Conservation (phyloP, 2,797 vertebrate species). For the Catamblyrhynchus diadema region DNA sequence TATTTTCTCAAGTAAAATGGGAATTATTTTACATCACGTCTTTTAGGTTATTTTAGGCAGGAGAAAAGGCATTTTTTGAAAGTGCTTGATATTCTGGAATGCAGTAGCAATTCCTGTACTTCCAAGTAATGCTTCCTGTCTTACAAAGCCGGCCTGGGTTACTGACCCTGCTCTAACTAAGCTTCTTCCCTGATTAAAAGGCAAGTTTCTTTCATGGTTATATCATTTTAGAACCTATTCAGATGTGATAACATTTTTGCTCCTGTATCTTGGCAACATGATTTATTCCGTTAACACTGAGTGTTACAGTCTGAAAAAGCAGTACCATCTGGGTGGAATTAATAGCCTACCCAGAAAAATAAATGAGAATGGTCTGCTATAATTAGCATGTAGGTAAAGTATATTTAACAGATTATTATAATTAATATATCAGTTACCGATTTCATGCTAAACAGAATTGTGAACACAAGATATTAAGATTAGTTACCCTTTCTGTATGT, state of each 20-base stretch:
- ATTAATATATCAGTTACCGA: constrained; percentile 81
- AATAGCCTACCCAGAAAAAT: constrained; percentile 81
- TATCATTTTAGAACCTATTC: constrained; percentile 75
- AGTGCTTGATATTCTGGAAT: constrained; percentile 31
- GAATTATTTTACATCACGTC: neutral
- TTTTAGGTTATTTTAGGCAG: neutral
- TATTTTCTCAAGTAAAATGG: neutral
- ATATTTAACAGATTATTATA: constrained; percentile 83
- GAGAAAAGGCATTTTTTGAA: neutral
- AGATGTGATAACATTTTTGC: constrained; percentile 76
- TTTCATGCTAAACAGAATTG: constrained; percentile 78
- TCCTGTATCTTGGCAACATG: constrained; percentile 82
- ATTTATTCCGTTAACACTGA: constrained; percentile 79
- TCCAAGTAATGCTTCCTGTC: neutral
- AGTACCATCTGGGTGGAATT: constrained; percentile 82
- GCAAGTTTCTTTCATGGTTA: constrained; percentile 66
- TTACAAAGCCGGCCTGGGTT: constrained; percentile 12
- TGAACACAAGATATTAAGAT: constrained; percentile 76
- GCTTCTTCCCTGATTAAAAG: constrained; percentile 61
- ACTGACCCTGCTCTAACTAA: constrained; percentile 53
- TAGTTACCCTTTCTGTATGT: constrained; percentile 61
- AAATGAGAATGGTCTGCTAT: constrained; percentile 78
- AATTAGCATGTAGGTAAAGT: constrained; percentile 83
- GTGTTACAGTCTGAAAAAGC: constrained; percentile 77
- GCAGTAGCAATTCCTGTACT: constrained; percentile 53